Evolutionary conservation across 2,888 invertebrate species (phyloP), one percentile per base, ranked within the genome.

Genomic region (Hirtodrosophila cameraria): DNA sequence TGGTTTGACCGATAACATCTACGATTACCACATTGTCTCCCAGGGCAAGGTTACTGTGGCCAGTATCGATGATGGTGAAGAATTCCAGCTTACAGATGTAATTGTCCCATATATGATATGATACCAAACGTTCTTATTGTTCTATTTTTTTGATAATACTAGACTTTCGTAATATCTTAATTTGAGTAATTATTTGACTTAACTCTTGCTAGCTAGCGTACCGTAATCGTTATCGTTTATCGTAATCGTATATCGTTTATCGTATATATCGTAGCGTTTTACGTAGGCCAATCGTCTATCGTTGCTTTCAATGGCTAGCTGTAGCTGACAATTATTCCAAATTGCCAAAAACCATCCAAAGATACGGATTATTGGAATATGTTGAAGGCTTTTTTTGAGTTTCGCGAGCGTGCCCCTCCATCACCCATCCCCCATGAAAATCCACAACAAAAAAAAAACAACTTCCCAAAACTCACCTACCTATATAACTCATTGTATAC

Each of bases 11-110:
- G 93, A 96, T 92, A 94, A 97, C 92, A 91, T 96, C 92, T 92
- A 93, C 92, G 95, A 96, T 92, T 98, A 97, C 94, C 92, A 94
- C 93, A 97, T 96, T 94, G 94, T 97, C 91, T 94, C 97, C 91
- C 98, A 98, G 94, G 98, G 98, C 92, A 97, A 97, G 93, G 94
- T 94, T 87, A 95, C 96, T 88, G 97, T 98, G 91, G 96, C 97
- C 89, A 94, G 94, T 92, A 95, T 98, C 90, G 97, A 98, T 92
- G 98, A 98, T 92, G 94, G 93, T 88, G 97, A 97, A 92, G 97
- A 98, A 93, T 94, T 96, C 93, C 77, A 69, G 74, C 92, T 95
- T 90, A 96, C 96, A 88, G 96, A 96, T 93, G 96, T 96, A 95
- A 96, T 90, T 89, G 69, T 54, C 64, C 76, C 55, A 36, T 36